A percentile compares a stretch with the other conserved stretches of the same genome.
Evolutionary conservation across 2,888 invertebrate genomes (phyloP).

Genomic region (Chaetogeoica ovagalla): DNA sequence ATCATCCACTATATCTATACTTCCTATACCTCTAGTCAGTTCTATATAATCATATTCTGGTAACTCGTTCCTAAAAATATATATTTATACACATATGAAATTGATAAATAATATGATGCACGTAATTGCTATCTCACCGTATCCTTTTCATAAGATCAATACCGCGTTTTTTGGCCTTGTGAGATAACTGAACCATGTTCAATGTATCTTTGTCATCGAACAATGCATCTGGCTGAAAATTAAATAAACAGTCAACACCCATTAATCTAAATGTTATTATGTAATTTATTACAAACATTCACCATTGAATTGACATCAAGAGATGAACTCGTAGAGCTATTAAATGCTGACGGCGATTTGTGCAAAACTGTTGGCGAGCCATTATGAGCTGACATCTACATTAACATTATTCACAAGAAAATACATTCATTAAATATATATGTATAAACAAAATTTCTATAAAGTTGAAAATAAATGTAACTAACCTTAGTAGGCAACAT

Average conservation of each 20-base stretch:
- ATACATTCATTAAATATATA: neutral
- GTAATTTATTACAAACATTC: neutral
- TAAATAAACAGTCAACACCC: neutral
- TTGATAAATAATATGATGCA: neutral
- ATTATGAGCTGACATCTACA: constrained; percentile 34
- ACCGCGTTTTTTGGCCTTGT: constrained; percentile 44
- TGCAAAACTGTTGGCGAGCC: constrained; percentile 40
- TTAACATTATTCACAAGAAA: constrained; percentile 11
- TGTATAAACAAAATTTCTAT: neutral
- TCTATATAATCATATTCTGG: constrained; percentile 32
- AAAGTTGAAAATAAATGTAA: neutral
- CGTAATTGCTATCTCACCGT: neutral
- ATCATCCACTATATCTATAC: constrained; percentile 29
- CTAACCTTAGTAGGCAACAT: constrained; percentile 23
- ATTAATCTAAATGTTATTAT: neutral
- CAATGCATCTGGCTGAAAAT: constrained; percentile 33
- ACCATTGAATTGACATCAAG: constrained; percentile 54
- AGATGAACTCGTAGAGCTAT: constrained; percentile 49
- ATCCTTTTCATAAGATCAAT: constrained; percentile 48
- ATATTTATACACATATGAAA: neutral
- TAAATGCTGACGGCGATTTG: constrained; percentile 41
- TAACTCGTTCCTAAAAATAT: constrained; percentile 31
- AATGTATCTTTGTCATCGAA: constrained; percentile 45
- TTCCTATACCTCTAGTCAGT: constrained; percentile 30
- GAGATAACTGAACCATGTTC: constrained; percentile 49